A percentile compares a stretch with the other conserved stretches of the same genome.
phyloP scores from a whole-genome alignment of 2,888 invertebrate genomes.

The Eulithis testata region DNA sequence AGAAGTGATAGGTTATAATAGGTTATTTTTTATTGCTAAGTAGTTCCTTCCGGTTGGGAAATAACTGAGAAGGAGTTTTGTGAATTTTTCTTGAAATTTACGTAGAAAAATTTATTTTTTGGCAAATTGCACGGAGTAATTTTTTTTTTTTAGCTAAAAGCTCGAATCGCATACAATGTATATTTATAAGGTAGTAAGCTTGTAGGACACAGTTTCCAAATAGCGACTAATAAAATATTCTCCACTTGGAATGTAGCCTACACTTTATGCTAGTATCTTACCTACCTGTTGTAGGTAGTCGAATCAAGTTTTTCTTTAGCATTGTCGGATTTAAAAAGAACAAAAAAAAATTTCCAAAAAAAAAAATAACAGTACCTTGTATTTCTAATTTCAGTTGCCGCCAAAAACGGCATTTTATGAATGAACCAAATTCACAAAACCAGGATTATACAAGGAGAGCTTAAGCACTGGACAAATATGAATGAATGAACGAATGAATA shows the following conservation, averaged over 20 bases:
- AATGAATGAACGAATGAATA: constrained; percentile 56
- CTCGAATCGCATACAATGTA: too few relatives aligned
- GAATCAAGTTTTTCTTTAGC: neutral
- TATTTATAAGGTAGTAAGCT: too few relatives aligned
- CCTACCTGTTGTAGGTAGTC: too few relatives aligned
- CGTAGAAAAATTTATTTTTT: too few relatives aligned
- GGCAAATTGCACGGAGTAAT: too few relatives aligned
- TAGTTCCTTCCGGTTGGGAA: constrained; percentile 21
- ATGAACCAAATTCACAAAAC: constrained; percentile 55
- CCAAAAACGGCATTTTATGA: constrained; percentile 49
- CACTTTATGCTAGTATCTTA: neutral
- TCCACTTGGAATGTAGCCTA: too few relatives aligned
- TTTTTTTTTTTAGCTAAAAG: too few relatives aligned
- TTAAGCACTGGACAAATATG: constrained; percentile 52
- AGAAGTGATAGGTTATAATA: neutral
- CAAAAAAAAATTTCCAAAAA: too few relatives aligned
- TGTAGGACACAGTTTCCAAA: too few relatives aligned
- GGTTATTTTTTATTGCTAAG: constrained; percentile 11
- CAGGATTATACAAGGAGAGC: constrained; percentile 45
- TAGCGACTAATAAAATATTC: too few relatives aligned
- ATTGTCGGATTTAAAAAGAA: neutral
- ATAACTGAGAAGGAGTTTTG: constrained; percentile 1
- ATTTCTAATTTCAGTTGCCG: constrained; percentile 23
- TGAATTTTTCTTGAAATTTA: neutral
- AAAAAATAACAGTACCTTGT: too few relatives aligned